Percentiles rank a stretch among this genome's conserved stretches.
Evolutionary conservation across 1,140 invertebrate genomes (phyloP).

Genomic region (Triops cancriformis): DNA sequence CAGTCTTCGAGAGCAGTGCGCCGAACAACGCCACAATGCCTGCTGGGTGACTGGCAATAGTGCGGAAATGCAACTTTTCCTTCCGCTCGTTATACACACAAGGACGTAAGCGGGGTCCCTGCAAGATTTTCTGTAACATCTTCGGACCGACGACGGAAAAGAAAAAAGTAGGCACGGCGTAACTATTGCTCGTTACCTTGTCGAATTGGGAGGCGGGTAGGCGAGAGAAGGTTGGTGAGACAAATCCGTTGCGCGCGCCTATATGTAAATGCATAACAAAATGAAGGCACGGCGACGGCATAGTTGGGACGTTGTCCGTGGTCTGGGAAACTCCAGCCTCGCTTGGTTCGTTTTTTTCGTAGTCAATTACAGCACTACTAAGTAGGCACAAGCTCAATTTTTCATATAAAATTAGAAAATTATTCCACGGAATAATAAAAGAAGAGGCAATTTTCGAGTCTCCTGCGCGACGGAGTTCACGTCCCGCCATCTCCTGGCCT

Average conservation of each 20-base stretch:
- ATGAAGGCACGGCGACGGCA: not conserved
- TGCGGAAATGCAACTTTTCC: not conserved
- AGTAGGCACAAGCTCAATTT: not conserved
- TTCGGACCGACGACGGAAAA: too few species aligned
- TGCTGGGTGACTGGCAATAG: slow-evolving; percentile 8
- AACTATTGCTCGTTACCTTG: slow-evolving; percentile 10
- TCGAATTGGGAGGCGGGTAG: not conserved
- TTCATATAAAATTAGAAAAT: not conserved
- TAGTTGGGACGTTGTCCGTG: not conserved
- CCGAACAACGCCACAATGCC: not conserved
- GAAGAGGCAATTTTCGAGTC: not conserved
- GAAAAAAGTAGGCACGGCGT: not conserved
- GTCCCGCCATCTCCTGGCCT: not conserved
- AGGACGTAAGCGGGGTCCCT: not conserved
- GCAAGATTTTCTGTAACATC: not conserved
- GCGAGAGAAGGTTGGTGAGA: not conserved
- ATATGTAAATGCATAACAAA: not conserved
- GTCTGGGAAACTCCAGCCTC: not conserved
- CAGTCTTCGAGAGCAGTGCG: not conserved
- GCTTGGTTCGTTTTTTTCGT: not conserved
- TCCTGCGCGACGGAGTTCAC: not conserved
- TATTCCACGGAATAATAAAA: not conserved
- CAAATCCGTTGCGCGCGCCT: not conserved
- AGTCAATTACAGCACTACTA: not conserved
- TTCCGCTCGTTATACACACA: not conserved